Conservation (phyloP, 2,113 vertebrate species). For the Ginglymostoma cirratum region DNA sequence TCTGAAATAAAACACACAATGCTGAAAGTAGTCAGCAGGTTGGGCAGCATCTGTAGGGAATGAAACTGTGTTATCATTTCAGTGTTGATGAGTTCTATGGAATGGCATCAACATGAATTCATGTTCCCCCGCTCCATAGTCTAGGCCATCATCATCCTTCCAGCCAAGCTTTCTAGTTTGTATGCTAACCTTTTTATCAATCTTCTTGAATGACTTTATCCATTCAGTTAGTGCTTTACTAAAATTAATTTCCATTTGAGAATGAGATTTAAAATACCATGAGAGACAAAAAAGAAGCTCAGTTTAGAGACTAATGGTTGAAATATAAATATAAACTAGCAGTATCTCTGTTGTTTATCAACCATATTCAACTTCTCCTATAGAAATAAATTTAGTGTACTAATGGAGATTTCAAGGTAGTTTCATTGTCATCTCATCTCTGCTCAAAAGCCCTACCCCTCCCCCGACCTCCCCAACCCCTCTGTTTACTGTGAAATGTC, state of each 20-base stretch:
- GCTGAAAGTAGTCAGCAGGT: background rate
- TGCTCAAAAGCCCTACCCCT: background rate
- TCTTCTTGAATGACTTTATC: background rate
- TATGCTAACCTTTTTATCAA: background rate
- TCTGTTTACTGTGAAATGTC: background rate
- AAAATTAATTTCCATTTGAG: conserved; percentile 9
- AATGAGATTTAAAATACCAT: background rate
- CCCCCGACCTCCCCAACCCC: no score
- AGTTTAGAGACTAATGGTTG: no score
- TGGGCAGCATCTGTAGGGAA: background rate
- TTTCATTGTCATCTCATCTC: background rate
- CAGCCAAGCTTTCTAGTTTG: background rate
- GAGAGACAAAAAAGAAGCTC: background rate
- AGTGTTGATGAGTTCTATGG: background rate
- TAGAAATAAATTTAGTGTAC: conserved; percentile 30
- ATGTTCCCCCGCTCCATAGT: background rate
- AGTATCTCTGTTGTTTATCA: background rate
- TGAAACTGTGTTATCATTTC: background rate
- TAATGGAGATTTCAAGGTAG: conserved; percentile 14
- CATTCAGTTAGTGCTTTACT: background rate
- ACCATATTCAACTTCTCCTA: background rate
- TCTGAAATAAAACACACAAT: background rate
- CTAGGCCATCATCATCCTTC: background rate
- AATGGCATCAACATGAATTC: background rate
- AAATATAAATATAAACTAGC: background rate